A percentile compares a stretch with the other conserved stretches of the same genome.
phyloP scores from a whole-genome alignment of 2,888 invertebrate genomes.

The Melinaea menophilus region DNA sequence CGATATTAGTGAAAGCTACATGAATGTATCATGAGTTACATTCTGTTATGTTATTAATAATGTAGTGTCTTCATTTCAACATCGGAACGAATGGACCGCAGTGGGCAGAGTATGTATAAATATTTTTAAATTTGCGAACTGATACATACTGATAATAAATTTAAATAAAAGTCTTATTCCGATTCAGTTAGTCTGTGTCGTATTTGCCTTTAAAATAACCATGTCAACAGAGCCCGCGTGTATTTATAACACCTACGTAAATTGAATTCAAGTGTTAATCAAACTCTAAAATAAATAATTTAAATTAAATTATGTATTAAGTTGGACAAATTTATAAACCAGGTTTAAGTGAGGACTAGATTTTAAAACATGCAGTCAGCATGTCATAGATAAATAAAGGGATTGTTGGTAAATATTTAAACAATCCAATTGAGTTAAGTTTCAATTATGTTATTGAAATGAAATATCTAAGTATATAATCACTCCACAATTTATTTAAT shows the following conservation, averaged over 20 bases:
- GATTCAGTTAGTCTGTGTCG: not conserved
- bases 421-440: no score
- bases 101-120: constrained; percentile 52
- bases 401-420: no score
- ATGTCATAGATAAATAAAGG: no score
- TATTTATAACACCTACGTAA: constrained; percentile 40
- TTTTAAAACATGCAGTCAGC: no score
- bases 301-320: not conserved
- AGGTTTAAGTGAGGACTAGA: no score
- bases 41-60: constrained; percentile 14
- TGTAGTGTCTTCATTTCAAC: constrained; percentile 22
- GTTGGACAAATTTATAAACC: no score
- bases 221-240: constrained; percentile 14
- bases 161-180: not conserved
- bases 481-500: no score
- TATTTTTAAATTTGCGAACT: constrained; percentile 19
- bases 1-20: constrained; percentile 30
- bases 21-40: constrained; percentile 8
- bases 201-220: not conserved
- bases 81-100: constrained; percentile 59
- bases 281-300: constrained; percentile 10
- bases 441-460: no score
- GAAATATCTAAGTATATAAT: no score
- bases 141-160: not conserved
- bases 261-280: constrained; percentile 14